phyloP scores from a whole-genome alignment of 2,113 vertebrate genomes.

The Lutjanus erythropterus region DNA sequence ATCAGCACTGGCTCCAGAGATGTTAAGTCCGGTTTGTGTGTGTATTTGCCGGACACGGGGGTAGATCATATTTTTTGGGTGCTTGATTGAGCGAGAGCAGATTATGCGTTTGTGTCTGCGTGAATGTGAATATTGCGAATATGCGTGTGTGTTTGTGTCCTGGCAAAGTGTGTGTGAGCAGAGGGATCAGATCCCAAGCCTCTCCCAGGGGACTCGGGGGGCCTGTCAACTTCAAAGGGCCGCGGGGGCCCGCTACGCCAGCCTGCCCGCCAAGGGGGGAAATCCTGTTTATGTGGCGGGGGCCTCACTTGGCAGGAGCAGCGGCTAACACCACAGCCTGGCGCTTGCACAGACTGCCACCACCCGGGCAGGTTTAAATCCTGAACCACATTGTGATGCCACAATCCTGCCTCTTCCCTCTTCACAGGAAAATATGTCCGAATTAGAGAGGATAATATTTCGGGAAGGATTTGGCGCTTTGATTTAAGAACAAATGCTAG shows the following conservation, averaged over 20 bases:
- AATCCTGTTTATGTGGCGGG: constrained; percentile 75
- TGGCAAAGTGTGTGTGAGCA: constrained; percentile 51
- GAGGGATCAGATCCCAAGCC: constrained; percentile 72
- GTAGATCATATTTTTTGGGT: constrained; percentile 50
- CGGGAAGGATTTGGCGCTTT: constrained; percentile 20
- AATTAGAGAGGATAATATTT: constrained; percentile 47
- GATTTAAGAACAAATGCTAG: constrained; percentile 14
- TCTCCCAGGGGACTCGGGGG: constrained; percentile 62
- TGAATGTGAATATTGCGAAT: constrained; percentile 21
- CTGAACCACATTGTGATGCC: constrained; percentile 45
- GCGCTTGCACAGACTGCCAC: constrained; percentile 51
- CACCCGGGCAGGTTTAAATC: constrained; percentile 69
- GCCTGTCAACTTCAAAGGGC: constrained; percentile 79
- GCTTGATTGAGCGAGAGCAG: constrained; percentile 39
- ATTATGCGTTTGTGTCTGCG: constrained; percentile 24
- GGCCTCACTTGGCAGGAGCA: constrained; percentile 60
- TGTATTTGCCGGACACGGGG: constrained; percentile 37
- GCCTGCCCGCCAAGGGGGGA: constrained; percentile 65
- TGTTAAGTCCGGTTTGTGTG: constrained; percentile 29
- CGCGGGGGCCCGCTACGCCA: constrained; percentile 50
- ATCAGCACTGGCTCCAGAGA: constrained; percentile 74
- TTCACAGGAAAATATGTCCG: constrained; percentile 26
- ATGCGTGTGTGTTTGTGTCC: constrained; percentile 50
- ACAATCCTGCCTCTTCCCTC: constrained; percentile 30
- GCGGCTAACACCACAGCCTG: constrained; percentile 64